Evolutionary conservation across 1,140 invertebrate species (phyloP), one percentile per base, ranked within the genome.

Genomic region (Manduca sexta): DNA sequence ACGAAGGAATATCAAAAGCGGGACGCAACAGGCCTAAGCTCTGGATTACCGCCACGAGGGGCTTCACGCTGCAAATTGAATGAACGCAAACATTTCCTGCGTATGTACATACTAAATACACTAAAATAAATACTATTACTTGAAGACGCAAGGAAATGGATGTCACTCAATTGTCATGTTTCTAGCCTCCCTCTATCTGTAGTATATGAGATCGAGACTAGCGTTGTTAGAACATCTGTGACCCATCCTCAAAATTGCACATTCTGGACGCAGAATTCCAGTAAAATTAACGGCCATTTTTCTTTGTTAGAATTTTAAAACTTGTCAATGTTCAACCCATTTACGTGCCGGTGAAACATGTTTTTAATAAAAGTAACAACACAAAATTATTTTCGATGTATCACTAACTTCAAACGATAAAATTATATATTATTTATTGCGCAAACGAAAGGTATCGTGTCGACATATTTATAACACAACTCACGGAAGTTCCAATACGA

Each of bases 1-100:
- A 43, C 30, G 30, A 46, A 44, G 55, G 37, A 66, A 56, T 64
- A 67, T 60, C 63, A 66, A 61, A 68, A 77, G 67, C 69, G 64
- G 75, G 65, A 71, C 76, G 67, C 71, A 75, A 77, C 66, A 82
- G 58, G 61, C 71, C 69, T 81, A 76, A 79, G 75, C 69, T 49
- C 43, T 55, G 76, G 80, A 80, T 84, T 84, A 84, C 60, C 60
- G 62, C 66, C 69, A 64, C 74, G 58, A 71, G 70, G 70, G 80
- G 80, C 80, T 84, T 84, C 80, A 26, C 60, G 47, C 64, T 70
- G 73, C 70, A 81, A 81, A 80, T 81, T 75, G 70, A 83, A 83
- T 81, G 76, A 83, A 65, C 65, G 66, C 64, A 70, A 71, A 71
- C 67, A 74, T 66, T 60, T 66, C 47, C 66, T 48, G 45, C 37